phyloP scores from a whole-genome alignment of 2,113 vertebrate genomes.

The Heptranchias perlo region DNA sequence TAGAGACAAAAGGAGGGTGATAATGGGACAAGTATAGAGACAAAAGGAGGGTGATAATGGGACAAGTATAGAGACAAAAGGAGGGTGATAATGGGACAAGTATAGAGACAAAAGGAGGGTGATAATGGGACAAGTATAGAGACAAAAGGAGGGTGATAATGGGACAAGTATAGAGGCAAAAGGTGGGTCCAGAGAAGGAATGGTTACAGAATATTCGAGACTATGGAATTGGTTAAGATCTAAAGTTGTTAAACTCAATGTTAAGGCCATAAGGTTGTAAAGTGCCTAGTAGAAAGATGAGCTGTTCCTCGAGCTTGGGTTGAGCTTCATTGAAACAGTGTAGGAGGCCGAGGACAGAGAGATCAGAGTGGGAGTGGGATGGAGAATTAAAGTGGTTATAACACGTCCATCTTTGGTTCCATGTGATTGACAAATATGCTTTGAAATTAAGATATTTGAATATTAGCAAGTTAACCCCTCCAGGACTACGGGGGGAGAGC shows the following conservation, averaged over 20 bases:
- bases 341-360: no score
- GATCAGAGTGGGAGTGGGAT: no score
- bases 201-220: neutral
- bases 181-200: neutral
- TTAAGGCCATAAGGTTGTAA: no score
- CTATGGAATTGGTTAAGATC: neutral
- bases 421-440: no score
- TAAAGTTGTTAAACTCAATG: neutral
- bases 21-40: neutral
- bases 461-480: no score
- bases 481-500: no score
- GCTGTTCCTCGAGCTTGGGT: no score
- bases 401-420: no score
- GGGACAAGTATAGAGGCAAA: neutral
- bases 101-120: neutral
- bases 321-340: no score
- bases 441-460: no score
- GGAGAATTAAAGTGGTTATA: no score
- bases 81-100: neutral
- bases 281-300: no score
- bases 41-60: neutral
- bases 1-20: neutral
- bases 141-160: neutral
- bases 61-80: neutral
- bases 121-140: neutral